Conservation (phyloP, 2,888 invertebrate species). For the Lycophotia porphyrea region DNA sequence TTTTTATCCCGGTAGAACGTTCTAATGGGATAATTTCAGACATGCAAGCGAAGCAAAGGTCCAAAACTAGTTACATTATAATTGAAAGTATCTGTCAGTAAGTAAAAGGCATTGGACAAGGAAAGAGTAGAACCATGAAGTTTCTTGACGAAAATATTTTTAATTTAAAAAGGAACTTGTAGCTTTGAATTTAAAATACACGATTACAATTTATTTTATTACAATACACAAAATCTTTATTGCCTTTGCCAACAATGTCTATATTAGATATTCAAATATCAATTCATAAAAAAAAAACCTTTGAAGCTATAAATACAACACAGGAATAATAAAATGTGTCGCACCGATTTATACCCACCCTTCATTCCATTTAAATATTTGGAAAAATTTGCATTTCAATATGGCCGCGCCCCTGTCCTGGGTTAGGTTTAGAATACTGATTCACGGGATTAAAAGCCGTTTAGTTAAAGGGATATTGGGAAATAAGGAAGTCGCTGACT, state of each 20-base stretch:
- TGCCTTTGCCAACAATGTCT: constrained; percentile 14
- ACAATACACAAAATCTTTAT: neutral
- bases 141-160: too few species aligned
- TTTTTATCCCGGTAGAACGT: neutral
- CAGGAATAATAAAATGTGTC: constrained; percentile 60
- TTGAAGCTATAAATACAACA: constrained; percentile 59
- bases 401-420: constrained; percentile 48
- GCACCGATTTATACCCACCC: constrained; percentile 49
- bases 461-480: constrained; percentile 65
- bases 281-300: constrained; percentile 34
- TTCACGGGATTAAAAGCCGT: constrained; percentile 61
- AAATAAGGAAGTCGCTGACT: constrained; percentile 60
- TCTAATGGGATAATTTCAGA: neutral
- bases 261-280: constrained; percentile 34
- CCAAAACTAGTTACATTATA: neutral
- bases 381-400: constrained; percentile 65
- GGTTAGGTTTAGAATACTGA: constrained; percentile 66
- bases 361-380: constrained; percentile 63
- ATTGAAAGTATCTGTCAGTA: neutral
- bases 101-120: too few species aligned
- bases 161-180: neutral
- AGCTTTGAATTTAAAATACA: neutral
- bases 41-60: neutral
- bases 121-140: too few species aligned
- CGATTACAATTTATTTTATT: neutral